phyloP scores from a whole-genome alignment of 2,888 invertebrate species.

The Stomorhina lunata region DNA sequence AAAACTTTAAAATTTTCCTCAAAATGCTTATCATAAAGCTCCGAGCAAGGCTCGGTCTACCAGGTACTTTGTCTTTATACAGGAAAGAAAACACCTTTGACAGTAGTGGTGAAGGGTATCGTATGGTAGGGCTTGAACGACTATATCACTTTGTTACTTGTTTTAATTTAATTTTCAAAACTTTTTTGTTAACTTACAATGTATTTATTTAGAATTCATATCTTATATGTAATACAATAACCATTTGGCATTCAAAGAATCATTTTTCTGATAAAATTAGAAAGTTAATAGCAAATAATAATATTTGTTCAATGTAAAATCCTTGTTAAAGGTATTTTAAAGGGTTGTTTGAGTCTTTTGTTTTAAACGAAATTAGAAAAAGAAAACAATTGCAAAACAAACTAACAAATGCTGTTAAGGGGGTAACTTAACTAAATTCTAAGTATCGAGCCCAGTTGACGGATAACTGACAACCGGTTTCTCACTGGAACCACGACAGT shows the following conservation, averaged over 20 bases:
- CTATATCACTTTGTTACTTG: background rate
- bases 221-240: background rate
- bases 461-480: background rate
- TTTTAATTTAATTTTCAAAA: conserved; percentile 10
- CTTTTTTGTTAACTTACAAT: background rate
- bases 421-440: background rate
- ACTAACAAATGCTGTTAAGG: background rate
- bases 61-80: no score
- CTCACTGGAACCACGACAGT: background rate
- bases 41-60: no score
- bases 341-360: conserved; percentile 29
- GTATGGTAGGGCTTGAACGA: no score
- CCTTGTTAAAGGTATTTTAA: background rate
- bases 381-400: conserved; percentile 37
- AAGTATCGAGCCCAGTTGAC: background rate
- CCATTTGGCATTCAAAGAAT: background rate
- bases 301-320: background rate
- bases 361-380: conserved; percentile 46
- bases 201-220: conserved; percentile 26
- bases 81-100: no score
- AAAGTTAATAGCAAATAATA: background rate
- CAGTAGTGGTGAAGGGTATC: no score
- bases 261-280: conserved; percentile 10
- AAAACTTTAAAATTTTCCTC: no score
- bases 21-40: no score